Evolutionary conservation across 1,140 invertebrate genomes (phyloP).

Genomic region (Zaprionus davidi): DNA sequence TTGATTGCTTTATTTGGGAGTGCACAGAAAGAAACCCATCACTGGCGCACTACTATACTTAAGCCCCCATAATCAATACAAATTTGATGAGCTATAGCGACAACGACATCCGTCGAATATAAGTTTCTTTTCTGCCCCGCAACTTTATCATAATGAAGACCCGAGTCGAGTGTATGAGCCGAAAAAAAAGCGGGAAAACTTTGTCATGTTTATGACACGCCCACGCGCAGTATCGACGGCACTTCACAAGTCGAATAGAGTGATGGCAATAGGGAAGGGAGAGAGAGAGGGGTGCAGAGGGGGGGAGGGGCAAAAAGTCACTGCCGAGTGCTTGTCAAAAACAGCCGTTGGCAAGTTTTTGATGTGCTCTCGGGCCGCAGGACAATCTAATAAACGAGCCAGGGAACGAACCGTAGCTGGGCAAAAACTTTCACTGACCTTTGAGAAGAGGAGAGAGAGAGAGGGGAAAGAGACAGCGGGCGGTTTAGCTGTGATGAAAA

Average conservation of each 20-base stretch:
- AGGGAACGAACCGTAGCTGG: slow-evolving; percentile 24
- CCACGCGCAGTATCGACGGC: slow-evolving; percentile 50
- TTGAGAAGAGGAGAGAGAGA: slow-evolving; percentile 5
- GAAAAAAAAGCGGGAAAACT: slow-evolving; percentile 44
- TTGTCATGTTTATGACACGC: slow-evolving; percentile 75
- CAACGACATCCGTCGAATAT: slow-evolving; percentile 7
- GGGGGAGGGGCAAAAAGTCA: background rate
- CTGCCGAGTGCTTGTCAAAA: slow-evolving; percentile 61
- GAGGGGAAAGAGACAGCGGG: background rate
- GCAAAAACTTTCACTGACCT: slow-evolving; percentile 74
- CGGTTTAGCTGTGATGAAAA: slow-evolving; percentile 62
- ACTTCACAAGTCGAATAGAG: slow-evolving; percentile 46
- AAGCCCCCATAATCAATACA: slow-evolving; percentile 39
- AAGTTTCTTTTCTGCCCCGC: slow-evolving; percentile 27
- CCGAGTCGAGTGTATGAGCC: slow-evolving; percentile 17
- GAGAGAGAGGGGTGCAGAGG: too few species aligned
- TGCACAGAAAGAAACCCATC: background rate
- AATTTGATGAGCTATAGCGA: slow-evolving; percentile 39
- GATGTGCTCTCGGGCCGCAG: slow-evolving; percentile 57
- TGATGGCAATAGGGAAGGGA: background rate
- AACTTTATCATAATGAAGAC: slow-evolving; percentile 69
- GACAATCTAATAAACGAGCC: slow-evolving; percentile 77
- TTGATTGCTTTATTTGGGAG: slow-evolving; percentile 31
- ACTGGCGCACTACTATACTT: too few species aligned
- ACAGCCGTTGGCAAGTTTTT: slow-evolving; percentile 75